Percentiles rank a stretch among this genome's conserved stretches.
Evolutionary conservation across 2,113 vertebrate genomes (phyloP).

Genomic region (Amblyopsis rosae): DNA sequence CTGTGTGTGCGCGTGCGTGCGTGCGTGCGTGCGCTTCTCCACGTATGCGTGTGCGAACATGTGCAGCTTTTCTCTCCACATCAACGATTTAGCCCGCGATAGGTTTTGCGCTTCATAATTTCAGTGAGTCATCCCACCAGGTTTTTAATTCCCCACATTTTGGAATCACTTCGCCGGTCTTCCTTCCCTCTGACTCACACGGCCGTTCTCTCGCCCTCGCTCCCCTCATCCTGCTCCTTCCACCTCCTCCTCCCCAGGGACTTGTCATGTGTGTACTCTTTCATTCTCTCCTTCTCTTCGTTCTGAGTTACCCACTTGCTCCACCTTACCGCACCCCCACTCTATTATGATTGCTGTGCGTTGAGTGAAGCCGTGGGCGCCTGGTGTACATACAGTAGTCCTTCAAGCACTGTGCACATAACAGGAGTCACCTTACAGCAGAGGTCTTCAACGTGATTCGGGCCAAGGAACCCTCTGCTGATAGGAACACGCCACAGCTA

Average conservation of each 20-base stretch:
- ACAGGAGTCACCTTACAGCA: too few species aligned
- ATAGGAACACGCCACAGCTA: too few species aligned
- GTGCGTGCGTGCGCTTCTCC: too few species aligned
- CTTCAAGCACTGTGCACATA: too few species aligned
- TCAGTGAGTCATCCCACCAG: slow-evolving; percentile 27
- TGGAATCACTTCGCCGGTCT: neutral
- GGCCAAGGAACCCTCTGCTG: too few species aligned
- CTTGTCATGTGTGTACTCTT: neutral
- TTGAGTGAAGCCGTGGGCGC: neutral
- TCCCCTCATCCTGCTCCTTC: neutral
- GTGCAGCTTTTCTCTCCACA: too few species aligned
- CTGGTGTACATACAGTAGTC: neutral
- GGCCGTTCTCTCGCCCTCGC: slow-evolving; percentile 10
- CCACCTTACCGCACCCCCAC: neutral
- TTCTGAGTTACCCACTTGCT: slow-evolving; percentile 5
- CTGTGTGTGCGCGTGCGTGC: too few species aligned
- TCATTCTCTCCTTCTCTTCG: neutral
- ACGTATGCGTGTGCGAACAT: too few species aligned
- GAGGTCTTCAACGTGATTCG: too few species aligned
- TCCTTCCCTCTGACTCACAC: slow-evolving; percentile 18
- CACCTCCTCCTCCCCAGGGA: neutral
- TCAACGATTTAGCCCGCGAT: too few species aligned
- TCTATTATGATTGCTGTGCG: neutral
- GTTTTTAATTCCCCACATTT: neutral
- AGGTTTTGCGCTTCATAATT: slow-evolving; percentile 10